These are phyloP conservation scores for Acleris emargana DNA, from an alignment of 2,888 invertebrate genomes.

Conservation along the genomic window DNA sequence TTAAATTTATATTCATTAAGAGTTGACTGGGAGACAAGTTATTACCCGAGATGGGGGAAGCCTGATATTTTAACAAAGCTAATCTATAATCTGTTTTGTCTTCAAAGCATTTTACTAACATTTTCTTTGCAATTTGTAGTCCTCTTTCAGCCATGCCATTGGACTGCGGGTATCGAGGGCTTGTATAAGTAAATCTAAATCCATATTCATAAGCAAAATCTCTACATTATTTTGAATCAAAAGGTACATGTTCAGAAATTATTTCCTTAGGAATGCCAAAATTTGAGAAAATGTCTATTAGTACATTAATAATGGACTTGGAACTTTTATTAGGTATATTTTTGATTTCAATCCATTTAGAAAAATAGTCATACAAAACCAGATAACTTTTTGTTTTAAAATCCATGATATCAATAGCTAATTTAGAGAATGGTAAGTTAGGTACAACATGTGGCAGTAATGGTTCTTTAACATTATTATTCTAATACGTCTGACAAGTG, in stretches of 20 bases:
- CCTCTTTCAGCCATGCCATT: slow-evolving; percentile 34
- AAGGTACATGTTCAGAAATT: slow-evolving; percentile 23
- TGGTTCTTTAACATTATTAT: slow-evolving; percentile 37
- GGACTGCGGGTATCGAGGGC: slow-evolving; percentile 29
- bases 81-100: not conserved
- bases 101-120: not conserved
- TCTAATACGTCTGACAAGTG: slow-evolving; percentile 41
- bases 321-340: not conserved
- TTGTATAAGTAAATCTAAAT: slow-evolving; percentile 29
- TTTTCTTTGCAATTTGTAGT: slow-evolving; percentile 6
- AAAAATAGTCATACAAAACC: not conserved
- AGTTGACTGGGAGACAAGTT: not conserved
- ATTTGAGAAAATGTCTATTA: slow-evolving; percentile 15
- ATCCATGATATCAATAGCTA: not conserved
- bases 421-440: no score
- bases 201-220: slow-evolving; percentile 29
- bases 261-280: slow-evolving; percentile 24
- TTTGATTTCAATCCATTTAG: not conserved
- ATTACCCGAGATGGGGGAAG: not conserved
- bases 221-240: slow-evolving; percentile 27
- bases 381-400: slow-evolving; percentile 1
- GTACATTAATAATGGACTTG: not conserved
- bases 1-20: not conserved
- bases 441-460: no score
- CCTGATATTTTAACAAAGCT: not conserved